Conservation (phyloP, 2,113 vertebrate genomes). For the Oryzias melastigma region DNA sequence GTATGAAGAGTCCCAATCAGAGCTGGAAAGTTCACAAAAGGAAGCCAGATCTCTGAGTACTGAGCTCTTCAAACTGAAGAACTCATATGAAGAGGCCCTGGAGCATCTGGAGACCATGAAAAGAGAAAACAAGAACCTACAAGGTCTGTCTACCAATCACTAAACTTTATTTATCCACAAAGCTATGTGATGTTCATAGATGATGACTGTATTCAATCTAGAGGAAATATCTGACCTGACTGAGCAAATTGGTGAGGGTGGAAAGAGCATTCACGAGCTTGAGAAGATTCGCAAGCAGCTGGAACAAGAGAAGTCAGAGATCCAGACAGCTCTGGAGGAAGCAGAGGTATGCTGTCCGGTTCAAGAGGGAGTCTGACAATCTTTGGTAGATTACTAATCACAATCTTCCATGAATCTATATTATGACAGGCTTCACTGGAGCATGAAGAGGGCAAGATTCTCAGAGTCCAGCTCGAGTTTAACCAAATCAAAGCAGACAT, state of each 20-base stretch:
- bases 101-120: constrained; percentile 7
- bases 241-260: constrained; percentile 82
- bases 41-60: not conserved
- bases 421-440: constrained; percentile 80
- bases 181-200: not conserved
- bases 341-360: constrained; percentile 72
- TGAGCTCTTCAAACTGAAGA: constrained; percentile 3
- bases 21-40: constrained; percentile 6
- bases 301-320: constrained; percentile 85
- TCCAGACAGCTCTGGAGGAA: constrained; percentile 85
- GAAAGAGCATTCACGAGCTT: constrained; percentile 85
- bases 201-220: constrained; percentile 4
- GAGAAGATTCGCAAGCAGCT: constrained; percentile 86
- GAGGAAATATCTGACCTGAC: constrained; percentile 81
- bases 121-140: constrained; percentile 9
- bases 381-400: too few species aligned
- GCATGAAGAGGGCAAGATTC: constrained; percentile 90
- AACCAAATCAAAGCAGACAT: constrained; percentile 87
- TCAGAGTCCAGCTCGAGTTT: constrained; percentile 86
- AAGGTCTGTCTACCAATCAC: not conserved
- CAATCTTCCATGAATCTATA: not conserved
- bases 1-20: constrained; percentile 9
- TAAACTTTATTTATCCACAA: not conserved
- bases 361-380: not conserved
- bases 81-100: constrained; percentile 2